These are phyloP conservation scores for Ifrita kowaldi DNA, from an alignment of 2,113 vertebrate species.

Conservation along the genomic window DNA sequence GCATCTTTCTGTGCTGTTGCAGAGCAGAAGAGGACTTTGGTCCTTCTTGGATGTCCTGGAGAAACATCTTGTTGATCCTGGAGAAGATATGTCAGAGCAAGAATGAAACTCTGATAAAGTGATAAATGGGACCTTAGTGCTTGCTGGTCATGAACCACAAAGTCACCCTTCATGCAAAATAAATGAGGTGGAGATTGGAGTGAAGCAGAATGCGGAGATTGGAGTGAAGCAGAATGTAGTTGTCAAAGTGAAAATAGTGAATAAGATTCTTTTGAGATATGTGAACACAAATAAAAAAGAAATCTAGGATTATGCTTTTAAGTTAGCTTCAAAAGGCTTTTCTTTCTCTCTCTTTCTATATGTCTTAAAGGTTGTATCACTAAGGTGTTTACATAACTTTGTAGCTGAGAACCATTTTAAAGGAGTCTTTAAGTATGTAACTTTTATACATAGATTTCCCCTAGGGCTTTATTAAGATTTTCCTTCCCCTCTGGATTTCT, in stretches of 20 bases:
- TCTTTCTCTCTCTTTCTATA: neutral
- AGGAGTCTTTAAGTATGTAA: neutral
- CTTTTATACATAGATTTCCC: neutral
- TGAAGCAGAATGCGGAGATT: neutral
- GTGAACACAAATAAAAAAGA: neutral
- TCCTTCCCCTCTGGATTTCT: neutral
- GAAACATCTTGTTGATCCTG: neutral
- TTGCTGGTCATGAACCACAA: neutral
- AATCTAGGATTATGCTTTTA: neutral
- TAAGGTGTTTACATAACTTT: neutral
- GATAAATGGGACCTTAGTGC: neutral
- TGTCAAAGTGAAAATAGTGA: neutral
- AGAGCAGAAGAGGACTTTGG: neutral
- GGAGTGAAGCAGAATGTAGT: neutral
- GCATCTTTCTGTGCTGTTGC: fast-evolving
- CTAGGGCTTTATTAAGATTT: neutral
- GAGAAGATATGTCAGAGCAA: neutral
- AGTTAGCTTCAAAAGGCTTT: neutral
- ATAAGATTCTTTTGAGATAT: neutral
- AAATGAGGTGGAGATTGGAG: neutral
- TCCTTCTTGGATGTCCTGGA: neutral
- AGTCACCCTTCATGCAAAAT: neutral
- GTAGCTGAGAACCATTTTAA: neutral
- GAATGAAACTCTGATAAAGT: neutral
- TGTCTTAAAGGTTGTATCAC: neutral